Conservation (phyloP, 2,797 vertebrate genomes). For the Trichosurus vulpecula region DNA sequence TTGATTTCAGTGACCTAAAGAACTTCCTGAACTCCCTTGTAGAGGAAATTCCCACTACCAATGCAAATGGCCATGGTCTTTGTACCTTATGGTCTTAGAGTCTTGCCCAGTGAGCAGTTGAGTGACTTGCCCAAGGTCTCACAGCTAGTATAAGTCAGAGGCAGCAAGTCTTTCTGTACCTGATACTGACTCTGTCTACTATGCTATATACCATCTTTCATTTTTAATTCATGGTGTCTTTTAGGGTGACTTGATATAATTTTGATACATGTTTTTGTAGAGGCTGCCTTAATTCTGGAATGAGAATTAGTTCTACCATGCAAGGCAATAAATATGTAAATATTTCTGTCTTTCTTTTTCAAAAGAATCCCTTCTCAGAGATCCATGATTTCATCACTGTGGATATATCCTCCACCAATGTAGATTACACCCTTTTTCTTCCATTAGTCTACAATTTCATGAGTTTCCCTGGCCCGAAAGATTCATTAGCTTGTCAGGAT, state of each 20-base stretch:
- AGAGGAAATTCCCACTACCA: neutral
- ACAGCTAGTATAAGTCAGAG: neutral
- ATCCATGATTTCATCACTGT: neutral
- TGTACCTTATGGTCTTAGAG: neutral
- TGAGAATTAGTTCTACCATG: slow-evolving; percentile 6
- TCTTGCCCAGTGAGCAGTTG: neutral
- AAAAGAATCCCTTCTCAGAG: neutral
- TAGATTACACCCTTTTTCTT: neutral
- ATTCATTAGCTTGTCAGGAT: neutral
- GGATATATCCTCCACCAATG: neutral
- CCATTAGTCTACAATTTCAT: neutral
- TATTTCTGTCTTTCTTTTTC: slow-evolving; percentile 21
- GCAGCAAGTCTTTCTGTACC: neutral
- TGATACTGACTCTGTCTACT: neutral
- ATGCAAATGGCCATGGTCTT: neutral
- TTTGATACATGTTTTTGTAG: neutral
- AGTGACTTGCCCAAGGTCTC: neutral
- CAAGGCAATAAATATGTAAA: slow-evolving; percentile 50
- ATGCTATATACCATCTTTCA: neutral
- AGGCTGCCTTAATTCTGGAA: slow-evolving; percentile 22
- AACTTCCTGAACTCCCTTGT: neutral
- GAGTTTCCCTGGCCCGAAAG: neutral
- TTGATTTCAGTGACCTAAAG: neutral
- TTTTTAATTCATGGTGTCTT: neutral
- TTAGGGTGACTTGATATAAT: neutral